Evolutionary conservation across 2,113 vertebrate genomes (phyloP).

Genomic region (Phodopus roborovskii): DNA sequence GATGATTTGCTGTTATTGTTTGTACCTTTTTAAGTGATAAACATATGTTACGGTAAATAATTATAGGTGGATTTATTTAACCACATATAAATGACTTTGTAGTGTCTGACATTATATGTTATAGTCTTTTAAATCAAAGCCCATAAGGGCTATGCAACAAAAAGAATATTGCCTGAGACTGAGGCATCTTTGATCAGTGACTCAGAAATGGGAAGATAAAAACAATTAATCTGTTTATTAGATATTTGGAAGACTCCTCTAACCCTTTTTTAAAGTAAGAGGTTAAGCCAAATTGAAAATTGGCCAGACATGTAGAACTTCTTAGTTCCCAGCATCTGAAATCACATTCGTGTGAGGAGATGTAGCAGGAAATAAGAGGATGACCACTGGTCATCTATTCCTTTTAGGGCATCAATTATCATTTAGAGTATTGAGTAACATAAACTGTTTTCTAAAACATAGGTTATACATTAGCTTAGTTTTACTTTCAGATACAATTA

Average conservation of each 20-base stretch:
- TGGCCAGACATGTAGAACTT: not conserved
- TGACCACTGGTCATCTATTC: not conserved
- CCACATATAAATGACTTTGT: not conserved
- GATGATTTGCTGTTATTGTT: not conserved
- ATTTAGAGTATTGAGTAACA: not conserved
- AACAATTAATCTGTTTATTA: not conserved
- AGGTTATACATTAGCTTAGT: too few species aligned
- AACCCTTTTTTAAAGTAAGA: not conserved
- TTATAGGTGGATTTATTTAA: not conserved
- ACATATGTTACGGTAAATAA: not conserved
- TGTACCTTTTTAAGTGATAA: not conserved
- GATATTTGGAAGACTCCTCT: not conserved
- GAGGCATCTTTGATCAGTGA: not conserved
- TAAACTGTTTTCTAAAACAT: not conserved
- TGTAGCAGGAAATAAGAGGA: not conserved
- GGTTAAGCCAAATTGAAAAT: not conserved
- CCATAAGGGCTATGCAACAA: not conserved
- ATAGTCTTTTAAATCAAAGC: not conserved
- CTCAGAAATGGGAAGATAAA: not conserved
- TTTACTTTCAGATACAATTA: not conserved
- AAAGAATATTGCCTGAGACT: accelerated
- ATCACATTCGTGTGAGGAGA: not conserved
- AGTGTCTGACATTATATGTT: not conserved
- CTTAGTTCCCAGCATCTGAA: too few species aligned
- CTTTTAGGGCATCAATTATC: not conserved